Evolutionary conservation across 2,888 invertebrate species (phyloP).

Genomic region (Buathra laborator): DNA sequence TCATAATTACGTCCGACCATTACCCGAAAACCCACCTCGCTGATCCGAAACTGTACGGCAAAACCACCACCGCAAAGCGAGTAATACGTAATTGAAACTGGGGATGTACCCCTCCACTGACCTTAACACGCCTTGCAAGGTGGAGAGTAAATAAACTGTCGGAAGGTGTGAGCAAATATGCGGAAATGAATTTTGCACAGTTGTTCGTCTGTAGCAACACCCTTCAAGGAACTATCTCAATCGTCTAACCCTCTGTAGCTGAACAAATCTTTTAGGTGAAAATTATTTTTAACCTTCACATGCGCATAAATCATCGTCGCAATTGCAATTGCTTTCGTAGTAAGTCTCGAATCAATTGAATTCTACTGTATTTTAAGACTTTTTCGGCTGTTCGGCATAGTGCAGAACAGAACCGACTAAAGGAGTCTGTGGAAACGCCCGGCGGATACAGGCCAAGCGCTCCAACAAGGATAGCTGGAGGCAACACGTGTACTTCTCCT

Average conservation of each 20-base stretch:
- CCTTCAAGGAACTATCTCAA: not conserved
- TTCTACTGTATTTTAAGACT: not conserved
- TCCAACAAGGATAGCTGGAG: constrained; percentile 52
- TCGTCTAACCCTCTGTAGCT: not conserved
- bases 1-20: constrained; percentile 55
- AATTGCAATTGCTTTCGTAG: too few relatives aligned
- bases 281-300: too few relatives aligned
- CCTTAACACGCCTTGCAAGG: not conserved
- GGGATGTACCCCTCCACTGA: not conserved
- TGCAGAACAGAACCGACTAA: constrained; percentile 11
- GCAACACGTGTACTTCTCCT: constrained; percentile 51
- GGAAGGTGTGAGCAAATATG: not conserved
- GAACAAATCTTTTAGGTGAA: not conserved
- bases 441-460: constrained; percentile 57
- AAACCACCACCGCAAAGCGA: constrained; percentile 2
- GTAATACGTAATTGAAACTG: constrained; percentile 50
- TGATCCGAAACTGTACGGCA: constrained; percentile 11
- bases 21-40: constrained; percentile 23
- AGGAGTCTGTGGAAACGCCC: constrained; percentile 22
- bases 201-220: not conserved
- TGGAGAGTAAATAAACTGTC: not conserved
- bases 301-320: too few relatives aligned
- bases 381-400: constrained; percentile 10
- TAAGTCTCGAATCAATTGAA: not conserved
- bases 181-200: not conserved